Evolutionary conservation across 2,888 invertebrate species (phyloP).

Genomic region (Eupithecia exiguata): DNA sequence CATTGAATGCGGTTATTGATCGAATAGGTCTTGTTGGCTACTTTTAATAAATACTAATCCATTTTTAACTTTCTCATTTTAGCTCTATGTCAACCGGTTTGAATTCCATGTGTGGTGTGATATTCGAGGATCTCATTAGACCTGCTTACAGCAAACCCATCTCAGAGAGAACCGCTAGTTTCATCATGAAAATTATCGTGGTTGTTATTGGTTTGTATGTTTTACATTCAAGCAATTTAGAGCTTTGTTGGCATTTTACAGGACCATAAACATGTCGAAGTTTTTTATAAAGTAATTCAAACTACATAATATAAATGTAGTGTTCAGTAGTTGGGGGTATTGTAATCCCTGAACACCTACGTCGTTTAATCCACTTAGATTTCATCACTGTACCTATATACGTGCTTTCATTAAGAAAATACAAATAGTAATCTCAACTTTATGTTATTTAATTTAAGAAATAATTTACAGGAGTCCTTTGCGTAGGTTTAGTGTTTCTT

Average conservation of each 20-base stretch:
- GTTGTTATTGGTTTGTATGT: constrained; percentile 80
- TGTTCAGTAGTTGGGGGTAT: not conserved
- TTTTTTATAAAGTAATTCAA: not conserved
- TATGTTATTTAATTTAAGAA: not conserved
- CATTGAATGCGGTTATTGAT: not conserved
- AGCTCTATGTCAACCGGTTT: constrained; percentile 91
- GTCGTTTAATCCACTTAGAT: not conserved
- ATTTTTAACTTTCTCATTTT: constrained; percentile 16
- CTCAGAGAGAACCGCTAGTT: constrained; percentile 86
- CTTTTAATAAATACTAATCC: not conserved
- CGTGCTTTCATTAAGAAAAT: not conserved
- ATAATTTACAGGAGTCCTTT: constrained; percentile 76
- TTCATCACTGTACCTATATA: not conserved
- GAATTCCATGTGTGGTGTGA: constrained; percentile 90
- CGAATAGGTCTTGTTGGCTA: not conserved
- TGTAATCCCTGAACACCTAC: not conserved
- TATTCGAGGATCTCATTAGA: constrained; percentile 89
- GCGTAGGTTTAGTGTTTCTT: constrained; percentile 87
- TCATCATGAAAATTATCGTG: constrained; percentile 88
- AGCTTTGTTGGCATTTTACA: not conserved
- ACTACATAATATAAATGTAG: not conserved
- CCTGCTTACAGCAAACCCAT: constrained; percentile 86
- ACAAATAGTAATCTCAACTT: not conserved
- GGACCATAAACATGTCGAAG: not conserved
- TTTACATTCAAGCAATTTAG: not conserved